Base-by-base conservation (phyloP, 2,113 vertebrate genomes). In the Typhlomys cinereus region DNA sequence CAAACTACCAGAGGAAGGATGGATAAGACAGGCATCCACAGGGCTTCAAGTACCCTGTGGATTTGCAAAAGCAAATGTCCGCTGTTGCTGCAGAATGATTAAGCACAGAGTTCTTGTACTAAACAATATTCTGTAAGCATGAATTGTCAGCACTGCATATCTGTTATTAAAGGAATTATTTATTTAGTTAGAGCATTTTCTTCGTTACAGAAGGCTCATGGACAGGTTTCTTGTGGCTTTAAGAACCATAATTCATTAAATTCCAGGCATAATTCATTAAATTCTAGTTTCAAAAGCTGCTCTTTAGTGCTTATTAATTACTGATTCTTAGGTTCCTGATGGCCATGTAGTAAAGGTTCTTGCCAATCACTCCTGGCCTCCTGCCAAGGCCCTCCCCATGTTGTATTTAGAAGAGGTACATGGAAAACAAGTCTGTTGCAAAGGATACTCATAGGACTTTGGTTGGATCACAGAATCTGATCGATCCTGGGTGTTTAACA, bases 161-260 rank as follows among this genome's bases (percentile, higher is more conserved):
- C 64, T 57, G 6, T 91, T 46, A 81, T 54, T 92, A 79, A 80
- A 41, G 18, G 46, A 57, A n/a, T n/a, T 44, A 50, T 78, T 73
- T 85, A 59, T 76, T 87, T 89, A 84, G 80, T 78, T 88, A 85
- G 88, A 41, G 85, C 14, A 78, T 71, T n/a, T 87, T 92, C 84
- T 36, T 18, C 85, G 2, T 70, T 67, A 39, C 13, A 91, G 46
- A 86, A 36, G 17, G 13, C 9, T 82, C 31, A 20, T 57, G 5
- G 29, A 27, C 29, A 92, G 3, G 15, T 34, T 82, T 83, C 73
- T 91, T 82, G 62, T 31, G 74, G 44, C 21, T 87, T 62, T 94
- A 61, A 88, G 64, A 75, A 71, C 59, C 20, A 64, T 11, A 44
- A 39, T 39, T 88, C 82, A 87, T 64, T 94, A 78, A 75, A 84